These are phyloP conservation scores for Drosophila fulvimacula DNA, from an alignment of 2,888 invertebrate species.

Conservation along the genomic window DNA sequence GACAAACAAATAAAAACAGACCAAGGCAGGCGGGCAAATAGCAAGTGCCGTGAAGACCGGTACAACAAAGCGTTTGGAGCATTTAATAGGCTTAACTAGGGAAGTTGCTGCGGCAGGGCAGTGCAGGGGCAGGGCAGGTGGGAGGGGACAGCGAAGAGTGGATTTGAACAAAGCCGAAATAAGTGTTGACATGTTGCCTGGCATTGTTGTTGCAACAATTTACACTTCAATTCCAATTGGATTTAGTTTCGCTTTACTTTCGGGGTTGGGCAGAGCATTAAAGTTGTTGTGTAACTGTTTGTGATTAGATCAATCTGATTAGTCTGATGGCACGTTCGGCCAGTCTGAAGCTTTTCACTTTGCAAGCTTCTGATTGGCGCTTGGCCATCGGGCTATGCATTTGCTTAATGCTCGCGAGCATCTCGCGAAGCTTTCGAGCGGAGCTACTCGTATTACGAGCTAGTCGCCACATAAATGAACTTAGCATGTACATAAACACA, in stretches of 20 bases:
- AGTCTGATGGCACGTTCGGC: conserved; percentile 42
- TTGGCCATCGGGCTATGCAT: conserved; percentile 19
- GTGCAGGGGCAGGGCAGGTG: not conserved
- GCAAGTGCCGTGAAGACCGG: conserved; percentile 53
- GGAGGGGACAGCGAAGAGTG: not conserved
- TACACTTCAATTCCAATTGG: conserved; percentile 56
- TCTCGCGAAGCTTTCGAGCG: conserved; percentile 23
- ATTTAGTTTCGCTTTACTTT: conserved; percentile 32
- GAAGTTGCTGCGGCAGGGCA: conserved; percentile 14
- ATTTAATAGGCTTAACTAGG: conserved; percentile 77
- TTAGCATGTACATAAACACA: conserved; percentile 16
- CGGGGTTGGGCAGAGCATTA: conserved; percentile 34
- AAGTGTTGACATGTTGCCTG: conserved; percentile 69
- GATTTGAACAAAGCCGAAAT: conserved; percentile 10
- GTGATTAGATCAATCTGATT: conserved; percentile 45
- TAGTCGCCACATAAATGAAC: conserved; percentile 9
- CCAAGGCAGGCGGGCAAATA: conserved; percentile 50
- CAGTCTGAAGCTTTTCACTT: conserved; percentile 11
- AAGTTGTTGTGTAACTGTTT: conserved; percentile 36
- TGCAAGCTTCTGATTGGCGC: conserved; percentile 51
- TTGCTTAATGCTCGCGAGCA: conserved; percentile 37
- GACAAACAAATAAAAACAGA: conserved; percentile 71
- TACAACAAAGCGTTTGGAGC: conserved; percentile 74
- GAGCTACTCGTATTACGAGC: conserved; percentile 54
- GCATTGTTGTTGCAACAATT: conserved; percentile 56